Evolutionary conservation across 92 coral and sea anemone genomes (phyloP).

Genomic region (Heliopora coerulea): DNA sequence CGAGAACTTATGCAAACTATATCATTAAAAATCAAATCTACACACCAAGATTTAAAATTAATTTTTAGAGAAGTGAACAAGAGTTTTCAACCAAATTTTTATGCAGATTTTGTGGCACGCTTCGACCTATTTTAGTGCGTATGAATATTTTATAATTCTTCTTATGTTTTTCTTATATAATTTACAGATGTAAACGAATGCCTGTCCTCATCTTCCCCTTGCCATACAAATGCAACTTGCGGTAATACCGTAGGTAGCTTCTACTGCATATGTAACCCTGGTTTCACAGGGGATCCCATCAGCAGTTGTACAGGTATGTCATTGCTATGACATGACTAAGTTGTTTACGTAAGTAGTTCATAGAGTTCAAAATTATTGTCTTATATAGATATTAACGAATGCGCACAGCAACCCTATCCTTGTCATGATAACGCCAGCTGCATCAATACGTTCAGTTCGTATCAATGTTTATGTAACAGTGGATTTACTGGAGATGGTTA

Average conservation of each 20-base stretch:
- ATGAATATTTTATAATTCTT: too few relatives aligned
- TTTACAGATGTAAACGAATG: conserved; percentile 51
- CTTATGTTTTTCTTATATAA: not conserved
- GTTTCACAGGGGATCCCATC: conserved; percentile 58
- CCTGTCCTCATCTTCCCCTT: not conserved
- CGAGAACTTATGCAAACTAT: too few relatives aligned
- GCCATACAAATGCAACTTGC: conserved; percentile 27
- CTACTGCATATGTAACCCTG: conserved; percentile 47
- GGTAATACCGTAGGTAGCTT: not conserved
- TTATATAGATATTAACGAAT: not conserved
- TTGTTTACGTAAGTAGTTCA: too few relatives aligned
- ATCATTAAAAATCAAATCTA: too few relatives aligned
- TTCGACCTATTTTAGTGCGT: too few relatives aligned
- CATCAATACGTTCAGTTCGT: conserved; percentile 21
- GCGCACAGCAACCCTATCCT: not conserved
- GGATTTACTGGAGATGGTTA: conserved; percentile 34
- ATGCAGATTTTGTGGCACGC: too few relatives aligned
- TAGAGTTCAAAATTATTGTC: too few relatives aligned
- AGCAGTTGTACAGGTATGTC: conserved; percentile 23
- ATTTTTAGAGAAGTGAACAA: too few relatives aligned
- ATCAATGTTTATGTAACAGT: conserved; percentile 22
- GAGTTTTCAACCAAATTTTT: too few relatives aligned
- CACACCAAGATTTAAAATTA: too few relatives aligned
- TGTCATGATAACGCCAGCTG: conserved; percentile 12
- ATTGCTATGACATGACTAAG: not conserved